Base-by-base conservation (phyloP, 2,797 vertebrate species). In the Tokudaia muenninki region DNA sequence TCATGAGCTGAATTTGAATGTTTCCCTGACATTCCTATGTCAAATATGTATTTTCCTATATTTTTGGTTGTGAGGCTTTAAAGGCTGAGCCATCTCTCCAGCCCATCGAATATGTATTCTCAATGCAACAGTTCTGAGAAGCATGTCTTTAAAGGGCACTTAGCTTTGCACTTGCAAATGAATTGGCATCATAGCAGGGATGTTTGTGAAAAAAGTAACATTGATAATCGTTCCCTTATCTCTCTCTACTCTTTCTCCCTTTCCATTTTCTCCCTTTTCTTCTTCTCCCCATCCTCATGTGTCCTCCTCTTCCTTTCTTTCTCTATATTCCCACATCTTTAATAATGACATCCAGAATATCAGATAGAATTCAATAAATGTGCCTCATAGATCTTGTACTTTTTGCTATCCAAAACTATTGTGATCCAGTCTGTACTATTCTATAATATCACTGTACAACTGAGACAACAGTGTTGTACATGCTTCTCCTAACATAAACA, bases 141-240 rank as follows among this genome's bases (percentile, higher is more conserved):
- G 4, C 19, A 44, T 16, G 11, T 1, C 10, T 44, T 7, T 41
- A 41, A n/a, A n/a, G 4, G 22, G 3, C 24, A 16, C 3, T 29
- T 88, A 82, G 1, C 12, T 12, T 29, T 91, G 3, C 26, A 0
- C 6, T 72, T 17, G 17, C 10, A 41, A 6, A 13, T 14, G 14
- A 61, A 22, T 9, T 44, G 24, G 7, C 31, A 31, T 55, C 29
- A 74, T 74, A 7, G 1, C 6, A 5, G 24, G 22, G 10, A 12
- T 65, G 8, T 24, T 82, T 65, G 1, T 65, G 13, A n/a, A 12
- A 47, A 47, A 65, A 14, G 16, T 77, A 21, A 19, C 4, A 57
- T 29, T 41, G 41, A 31, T 61, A 9, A 1, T 29, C 17, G 0
- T n/a, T 1, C 4, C 4, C 31, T 4, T 16, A 29, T 34, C 63